These are phyloP conservation scores for human DNA, from an alignment of 2,113 vertebrate genomes.

Conservation along the genomic window GRCh38 chr2:29462001-29462500, in stretches of 20 bases:
- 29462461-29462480: not conserved
- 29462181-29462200: not conserved
- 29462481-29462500: not conserved
- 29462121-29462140: not conserved
- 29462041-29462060: not conserved
- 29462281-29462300: not conserved
- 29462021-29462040: not conserved
- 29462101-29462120: not conserved
- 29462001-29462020: not conserved
- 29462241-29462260: not conserved
- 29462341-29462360: not conserved
- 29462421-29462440: not conserved
- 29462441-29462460: not conserved
- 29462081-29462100: not conserved
- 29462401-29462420: not conserved
- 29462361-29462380: not conserved
- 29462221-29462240: not conserved
- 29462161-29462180: not conserved
- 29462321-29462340: not conserved
- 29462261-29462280: not conserved
- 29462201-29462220: not conserved
- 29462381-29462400: not conserved
- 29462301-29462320: not conserved
- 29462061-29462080: not conserved
- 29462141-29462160: not conserved